Conservation (phyloP, 2,113 vertebrate genomes). For the Mormoops blainvillei region DNA sequence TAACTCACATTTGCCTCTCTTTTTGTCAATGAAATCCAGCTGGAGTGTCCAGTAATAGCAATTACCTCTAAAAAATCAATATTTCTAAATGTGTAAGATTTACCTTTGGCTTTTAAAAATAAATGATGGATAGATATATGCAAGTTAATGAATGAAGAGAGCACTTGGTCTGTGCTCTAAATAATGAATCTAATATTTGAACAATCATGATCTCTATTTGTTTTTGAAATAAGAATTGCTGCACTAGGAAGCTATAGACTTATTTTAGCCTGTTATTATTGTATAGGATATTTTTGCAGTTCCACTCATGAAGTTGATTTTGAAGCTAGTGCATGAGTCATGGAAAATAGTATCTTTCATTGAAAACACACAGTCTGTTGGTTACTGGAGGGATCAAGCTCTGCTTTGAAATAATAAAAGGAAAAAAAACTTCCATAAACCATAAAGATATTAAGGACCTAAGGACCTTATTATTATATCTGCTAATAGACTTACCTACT, state of each 20-base stretch:
- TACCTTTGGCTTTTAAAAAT: not conserved
- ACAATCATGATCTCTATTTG: not conserved
- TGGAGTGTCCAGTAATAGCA: not conserved
- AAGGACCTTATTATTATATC: not conserved
- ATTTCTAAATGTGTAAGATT: not conserved
- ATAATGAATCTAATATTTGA: not conserved
- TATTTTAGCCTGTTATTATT: not conserved
- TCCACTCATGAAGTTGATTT: not conserved
- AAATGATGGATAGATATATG: not conserved
- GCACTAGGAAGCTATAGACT: not conserved
- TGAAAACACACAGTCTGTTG: not conserved
- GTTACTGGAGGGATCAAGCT: not conserved
- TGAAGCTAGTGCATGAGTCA: not conserved
- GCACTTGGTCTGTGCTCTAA: not conserved
- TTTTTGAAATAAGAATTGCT: not conserved
- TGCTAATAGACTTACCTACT: not conserved
- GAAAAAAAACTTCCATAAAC: not conserved
- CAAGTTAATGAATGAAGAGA: not conserved
- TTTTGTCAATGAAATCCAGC: not conserved
- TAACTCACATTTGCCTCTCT: not conserved
- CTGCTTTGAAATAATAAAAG: not conserved
- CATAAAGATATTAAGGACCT: not conserved
- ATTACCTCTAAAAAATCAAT: not conserved
- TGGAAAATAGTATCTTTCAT: not conserved
- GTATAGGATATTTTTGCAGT: not conserved